Evolutionary conservation across 1,140 invertebrate species (phyloP).

Genomic region (Calosoma granatense): DNA sequence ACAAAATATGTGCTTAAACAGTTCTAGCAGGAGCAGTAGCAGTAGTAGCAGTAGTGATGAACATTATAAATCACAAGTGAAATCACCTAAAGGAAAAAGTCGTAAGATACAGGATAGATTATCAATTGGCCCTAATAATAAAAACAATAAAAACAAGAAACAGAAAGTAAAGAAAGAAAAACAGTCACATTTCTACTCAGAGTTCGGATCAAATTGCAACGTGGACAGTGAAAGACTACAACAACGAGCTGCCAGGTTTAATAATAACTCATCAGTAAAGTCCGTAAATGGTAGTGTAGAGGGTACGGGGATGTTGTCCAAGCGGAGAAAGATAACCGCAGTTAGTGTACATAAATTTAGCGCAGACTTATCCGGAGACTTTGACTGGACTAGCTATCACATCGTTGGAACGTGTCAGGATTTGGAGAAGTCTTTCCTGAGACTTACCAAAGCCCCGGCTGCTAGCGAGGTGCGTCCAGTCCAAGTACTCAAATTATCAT

Average conservation of each 20-base stretch:
- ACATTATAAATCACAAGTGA: constrained; percentile 30
- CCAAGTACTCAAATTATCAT: constrained; percentile 70
- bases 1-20: too few species aligned
- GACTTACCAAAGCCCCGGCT: constrained; percentile 92
- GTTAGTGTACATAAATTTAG: constrained; percentile 38
- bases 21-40: background rate
- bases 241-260: constrained; percentile 80
- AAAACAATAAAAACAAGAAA: constrained; percentile 33
- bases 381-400: constrained; percentile 74
- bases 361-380: constrained; percentile 50
- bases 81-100: constrained; percentile 34
- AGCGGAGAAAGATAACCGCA: constrained; percentile 30
- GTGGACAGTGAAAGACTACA: constrained; percentile 63
- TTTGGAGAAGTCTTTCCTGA: constrained; percentile 89
- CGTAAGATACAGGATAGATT: constrained; percentile 30
- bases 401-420: constrained; percentile 88
- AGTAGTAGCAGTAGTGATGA: constrained; percentile 28
- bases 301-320: constrained; percentile 33
- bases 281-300: constrained; percentile 14
- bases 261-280: constrained; percentile 18
- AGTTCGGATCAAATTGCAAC: constrained; percentile 49
- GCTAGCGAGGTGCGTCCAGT: constrained; percentile 82
- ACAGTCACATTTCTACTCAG: constrained; percentile 57
- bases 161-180: constrained; percentile 46
- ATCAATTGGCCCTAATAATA: constrained; percentile 21